A percentile compares a stretch with the other conserved stretches of the same genome.
phyloP scores from a whole-genome alignment of 2,888 invertebrate genomes.

The Laspeyria flexula region DNA sequence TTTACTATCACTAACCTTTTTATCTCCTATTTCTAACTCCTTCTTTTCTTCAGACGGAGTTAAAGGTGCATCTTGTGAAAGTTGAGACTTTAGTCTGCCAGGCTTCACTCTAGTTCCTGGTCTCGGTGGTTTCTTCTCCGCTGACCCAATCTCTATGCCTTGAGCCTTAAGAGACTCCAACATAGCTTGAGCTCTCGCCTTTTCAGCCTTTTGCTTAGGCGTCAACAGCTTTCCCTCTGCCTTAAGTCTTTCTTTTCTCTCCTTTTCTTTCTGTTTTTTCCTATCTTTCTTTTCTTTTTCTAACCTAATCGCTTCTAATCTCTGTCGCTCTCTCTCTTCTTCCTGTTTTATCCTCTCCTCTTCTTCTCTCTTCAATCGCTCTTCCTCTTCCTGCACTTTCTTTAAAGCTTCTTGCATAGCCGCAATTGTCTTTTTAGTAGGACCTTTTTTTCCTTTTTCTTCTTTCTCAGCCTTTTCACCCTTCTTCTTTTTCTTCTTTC shows the following conservation, averaged over 20 bases:
- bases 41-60: slow-evolving; percentile 80
- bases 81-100: slow-evolving; percentile 88
- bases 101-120: slow-evolving; percentile 92
- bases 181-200: slow-evolving; percentile 95
- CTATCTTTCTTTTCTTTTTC: slow-evolving; percentile 96
- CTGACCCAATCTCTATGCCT: slow-evolving; percentile 93
- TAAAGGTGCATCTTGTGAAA: slow-evolving; percentile 84
- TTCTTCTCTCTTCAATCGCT: slow-evolving; percentile 89
- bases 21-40: slow-evolving; percentile 84
- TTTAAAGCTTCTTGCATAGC: slow-evolving; percentile 97
- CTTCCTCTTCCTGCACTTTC: slow-evolving; percentile 95
- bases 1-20: slow-evolving; percentile 69
- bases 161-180: slow-evolving; percentile 95
- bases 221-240: slow-evolving; percentile 98
- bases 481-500: slow-evolving; percentile 81
- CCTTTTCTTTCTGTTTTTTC: slow-evolving; percentile 96
- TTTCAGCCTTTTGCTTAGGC: slow-evolving; percentile 96
- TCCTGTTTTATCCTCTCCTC: slow-evolving; percentile 92
- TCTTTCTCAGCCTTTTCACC: slow-evolving; percentile 76
- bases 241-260: slow-evolving; percentile 95
- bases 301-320: slow-evolving; percentile 90
- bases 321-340: slow-evolving; percentile 90
- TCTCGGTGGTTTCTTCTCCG: slow-evolving; percentile 87
- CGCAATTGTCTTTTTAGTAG: slow-evolving; percentile 94
- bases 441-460: slow-evolving; percentile 89